Percentiles rank a stretch among this genome's conserved stretches.
Conservation (phyloP, 2,888 invertebrate genomes). For the Diloba caeruleocephala region DNA sequence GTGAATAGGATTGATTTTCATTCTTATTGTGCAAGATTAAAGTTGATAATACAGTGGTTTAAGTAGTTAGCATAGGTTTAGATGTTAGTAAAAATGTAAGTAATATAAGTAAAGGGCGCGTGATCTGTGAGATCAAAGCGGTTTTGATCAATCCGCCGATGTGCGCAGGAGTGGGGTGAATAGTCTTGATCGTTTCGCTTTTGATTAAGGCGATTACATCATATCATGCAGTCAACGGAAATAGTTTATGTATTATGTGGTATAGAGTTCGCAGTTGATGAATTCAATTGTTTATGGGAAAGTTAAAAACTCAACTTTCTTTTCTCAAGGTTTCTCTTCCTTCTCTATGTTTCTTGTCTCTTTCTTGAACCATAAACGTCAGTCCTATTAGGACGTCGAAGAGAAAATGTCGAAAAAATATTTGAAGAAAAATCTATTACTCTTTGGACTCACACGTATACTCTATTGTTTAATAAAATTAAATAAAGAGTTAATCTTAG, state of each 20-base stretch:
- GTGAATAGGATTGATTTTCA: slow-evolving; percentile 17
- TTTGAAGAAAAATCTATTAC: no score
- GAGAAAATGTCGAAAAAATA: no score
- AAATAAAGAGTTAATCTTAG: no score
- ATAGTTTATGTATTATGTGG: slow-evolving; percentile 14
- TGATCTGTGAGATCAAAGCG: slow-evolving; percentile 84
- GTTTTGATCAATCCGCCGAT: slow-evolving; percentile 79
- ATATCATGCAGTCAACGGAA: slow-evolving; percentile 14
- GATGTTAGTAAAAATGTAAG: slow-evolving; percentile 70
- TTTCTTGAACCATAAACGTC: no score
- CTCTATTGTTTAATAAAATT: no score
- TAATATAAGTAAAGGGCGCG: slow-evolving; percentile 86
- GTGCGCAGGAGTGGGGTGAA: slow-evolving; percentile 63
- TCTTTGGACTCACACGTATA: no score
- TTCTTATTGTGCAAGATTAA: slow-evolving; percentile 15
- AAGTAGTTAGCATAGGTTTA: slow-evolving; percentile 56
- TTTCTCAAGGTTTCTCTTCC: no score
- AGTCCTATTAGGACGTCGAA: no score
- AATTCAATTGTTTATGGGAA: no score
- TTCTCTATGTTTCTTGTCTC: no score
- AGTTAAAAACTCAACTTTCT: no score
- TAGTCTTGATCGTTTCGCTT: slow-evolving; percentile 74
- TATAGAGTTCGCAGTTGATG: slow-evolving; percentile 15
- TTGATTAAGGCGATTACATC: slow-evolving; percentile 27
- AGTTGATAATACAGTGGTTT: slow-evolving; percentile 28